Percentiles rank a stretch among this genome's conserved stretches.
These are phyloP conservation scores for Diplogasteroides magnus DNA, from an alignment of 1,140 invertebrate species.

Conservation along the genomic window DNA sequence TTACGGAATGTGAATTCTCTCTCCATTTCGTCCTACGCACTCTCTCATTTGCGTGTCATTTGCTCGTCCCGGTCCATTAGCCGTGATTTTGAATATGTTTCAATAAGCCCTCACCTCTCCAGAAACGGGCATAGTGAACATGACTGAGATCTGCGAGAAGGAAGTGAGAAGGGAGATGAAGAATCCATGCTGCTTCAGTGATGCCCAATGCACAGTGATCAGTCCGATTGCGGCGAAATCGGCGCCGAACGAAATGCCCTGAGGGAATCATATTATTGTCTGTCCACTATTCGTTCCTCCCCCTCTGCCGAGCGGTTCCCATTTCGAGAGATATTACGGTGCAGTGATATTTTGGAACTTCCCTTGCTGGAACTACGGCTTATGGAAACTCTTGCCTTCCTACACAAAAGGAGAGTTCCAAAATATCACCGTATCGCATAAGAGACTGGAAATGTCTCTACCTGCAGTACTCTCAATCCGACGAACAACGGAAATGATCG, in stretches of 20 bases:
- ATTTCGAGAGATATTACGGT: no score
- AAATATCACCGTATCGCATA: no score
- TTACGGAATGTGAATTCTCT: no score
- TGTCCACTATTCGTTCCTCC: background rate
- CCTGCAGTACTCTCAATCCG: conserved; percentile 27
- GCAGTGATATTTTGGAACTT: no score
- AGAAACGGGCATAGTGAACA: conserved; percentile 36
- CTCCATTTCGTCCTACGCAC: no score
- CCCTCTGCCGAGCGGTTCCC: no score
- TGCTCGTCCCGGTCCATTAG: no score
- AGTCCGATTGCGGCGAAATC: conserved; percentile 35
- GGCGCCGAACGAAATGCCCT: conserved; percentile 35
- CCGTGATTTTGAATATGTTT: no score
- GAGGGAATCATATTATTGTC: conserved; percentile 1
- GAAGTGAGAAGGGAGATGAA: conserved; percentile 36
- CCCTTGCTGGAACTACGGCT: no score
- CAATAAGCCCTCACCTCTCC: conserved; percentile 19
- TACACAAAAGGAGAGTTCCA: no score
- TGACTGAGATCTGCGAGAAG: conserved; percentile 36
- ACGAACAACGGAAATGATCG: conserved; percentile 18
- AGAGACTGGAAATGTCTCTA: conserved; percentile 7
- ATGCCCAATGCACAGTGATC: conserved; percentile 36
- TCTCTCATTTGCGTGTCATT: background rate
- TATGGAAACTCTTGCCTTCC: no score
- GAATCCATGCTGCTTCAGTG: conserved; percentile 35